A percentile compares a stretch with the other conserved stretches of the same genome.
phyloP scores from a whole-genome alignment of 2,888 invertebrate species.

The Melipona beecheii region DNA sequence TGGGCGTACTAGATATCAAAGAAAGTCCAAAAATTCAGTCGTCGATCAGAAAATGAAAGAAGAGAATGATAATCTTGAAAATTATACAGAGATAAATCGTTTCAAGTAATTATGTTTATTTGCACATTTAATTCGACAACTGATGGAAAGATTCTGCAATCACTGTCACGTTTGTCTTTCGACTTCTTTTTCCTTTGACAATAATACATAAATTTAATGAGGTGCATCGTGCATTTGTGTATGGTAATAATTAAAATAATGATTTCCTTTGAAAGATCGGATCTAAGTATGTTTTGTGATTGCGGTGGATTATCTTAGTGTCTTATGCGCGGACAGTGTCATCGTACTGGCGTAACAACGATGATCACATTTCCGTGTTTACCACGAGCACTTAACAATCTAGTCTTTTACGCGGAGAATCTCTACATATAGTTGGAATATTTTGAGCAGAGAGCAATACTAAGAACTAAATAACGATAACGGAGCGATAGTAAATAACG shows the following conservation, averaged over 20 bases:
- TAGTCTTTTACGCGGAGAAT: neutral
- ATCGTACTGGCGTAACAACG: conserved; percentile 27
- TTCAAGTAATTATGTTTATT: neutral
- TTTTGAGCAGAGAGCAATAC: neutral
- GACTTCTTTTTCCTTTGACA: neutral
- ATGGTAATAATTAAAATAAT: neutral
- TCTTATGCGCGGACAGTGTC: conserved; percentile 14
- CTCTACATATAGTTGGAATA: neutral
- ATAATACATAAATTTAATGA: too few relatives aligned
- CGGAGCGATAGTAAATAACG: neutral
- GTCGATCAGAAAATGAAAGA: neutral
- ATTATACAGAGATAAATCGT: neutral
- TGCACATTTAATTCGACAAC: neutral
- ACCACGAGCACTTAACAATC: neutral
- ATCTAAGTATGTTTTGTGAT: conserved; percentile 18
- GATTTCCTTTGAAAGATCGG: conserved; percentile 16
- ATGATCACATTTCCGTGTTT: conserved; percentile 8
- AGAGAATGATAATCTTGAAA: neutral
- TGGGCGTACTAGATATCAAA: conserved; percentile 66
- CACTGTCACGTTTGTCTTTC: neutral
- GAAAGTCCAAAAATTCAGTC: neutral
- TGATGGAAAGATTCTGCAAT: too few relatives aligned
- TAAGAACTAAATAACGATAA: neutral
- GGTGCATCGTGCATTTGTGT: neutral
- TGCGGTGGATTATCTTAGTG: neutral